These are phyloP conservation scores for Cettia cetti DNA, from an alignment of 2,113 vertebrate genomes.

Conservation along the genomic window DNA sequence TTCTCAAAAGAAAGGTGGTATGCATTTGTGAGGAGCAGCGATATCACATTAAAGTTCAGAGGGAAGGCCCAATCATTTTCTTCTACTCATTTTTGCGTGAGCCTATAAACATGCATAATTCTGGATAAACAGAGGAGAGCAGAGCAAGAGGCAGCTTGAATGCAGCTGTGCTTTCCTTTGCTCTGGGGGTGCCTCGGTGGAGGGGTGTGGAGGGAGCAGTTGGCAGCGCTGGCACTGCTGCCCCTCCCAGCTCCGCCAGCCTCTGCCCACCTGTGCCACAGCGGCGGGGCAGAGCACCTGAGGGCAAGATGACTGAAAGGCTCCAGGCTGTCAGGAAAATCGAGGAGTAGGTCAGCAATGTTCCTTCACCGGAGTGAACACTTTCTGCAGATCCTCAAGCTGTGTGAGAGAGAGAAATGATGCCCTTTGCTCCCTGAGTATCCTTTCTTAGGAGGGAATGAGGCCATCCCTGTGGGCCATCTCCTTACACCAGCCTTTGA, in stretches of 20 bases:
- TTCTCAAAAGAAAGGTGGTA: not conserved
- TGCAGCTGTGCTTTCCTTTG: not conserved
- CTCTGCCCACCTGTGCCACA: not conserved
- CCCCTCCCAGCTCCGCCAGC: not conserved
- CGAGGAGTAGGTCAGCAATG: not conserved
- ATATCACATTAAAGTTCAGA: not conserved
- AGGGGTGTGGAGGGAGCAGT: not conserved
- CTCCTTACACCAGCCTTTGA: not conserved
- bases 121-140: not conserved
- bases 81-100: not conserved
- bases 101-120: not conserved
- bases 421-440: not conserved
- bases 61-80: not conserved
- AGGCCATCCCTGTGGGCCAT: not conserved
- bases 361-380: not conserved
- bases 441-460: not conserved
- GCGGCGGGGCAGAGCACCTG: accelerated
- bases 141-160: not conserved
- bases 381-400: not conserved
- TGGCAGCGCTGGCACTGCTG: not conserved
- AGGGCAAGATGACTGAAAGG: not conserved
- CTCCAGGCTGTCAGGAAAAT: not conserved
- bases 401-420: not conserved
- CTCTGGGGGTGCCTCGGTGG: not conserved
- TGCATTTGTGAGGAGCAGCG: not conserved